These are phyloP conservation scores for Scalopus aquaticus DNA, from an alignment of 2,113 vertebrate species.

Conservation along the genomic window DNA sequence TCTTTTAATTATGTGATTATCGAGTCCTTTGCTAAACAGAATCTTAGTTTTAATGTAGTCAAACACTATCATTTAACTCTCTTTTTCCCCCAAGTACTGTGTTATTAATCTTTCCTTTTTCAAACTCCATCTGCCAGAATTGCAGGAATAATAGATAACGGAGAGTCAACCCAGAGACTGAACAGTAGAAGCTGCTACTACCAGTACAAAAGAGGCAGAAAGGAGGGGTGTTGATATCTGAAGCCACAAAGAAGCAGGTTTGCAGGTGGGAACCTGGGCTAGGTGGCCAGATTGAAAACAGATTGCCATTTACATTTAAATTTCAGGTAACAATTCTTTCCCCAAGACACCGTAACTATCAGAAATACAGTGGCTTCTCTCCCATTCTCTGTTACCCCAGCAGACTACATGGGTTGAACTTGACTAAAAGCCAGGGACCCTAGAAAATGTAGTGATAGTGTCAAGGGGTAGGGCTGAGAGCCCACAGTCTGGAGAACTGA, in stretches of 20 bases:
- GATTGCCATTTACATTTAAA: neutral
- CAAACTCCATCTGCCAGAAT: neutral
- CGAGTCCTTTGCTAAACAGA: neutral
- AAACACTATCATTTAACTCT: neutral
- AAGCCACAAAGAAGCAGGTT: neutral
- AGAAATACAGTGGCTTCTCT: neutral
- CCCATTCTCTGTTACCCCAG: neutral
- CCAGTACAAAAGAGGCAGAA: neutral
- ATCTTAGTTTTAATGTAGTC: neutral
- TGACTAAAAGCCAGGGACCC: neutral
- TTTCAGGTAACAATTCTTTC: neutral
- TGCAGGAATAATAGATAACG: neutral
- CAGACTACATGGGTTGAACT: neutral
- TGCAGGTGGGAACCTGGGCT: neutral
- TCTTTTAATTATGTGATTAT: neutral
- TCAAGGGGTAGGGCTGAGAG: neutral
- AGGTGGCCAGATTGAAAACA: neutral
- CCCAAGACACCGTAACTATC: neutral
- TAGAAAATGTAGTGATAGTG: neutral
- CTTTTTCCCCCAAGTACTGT: neutral
- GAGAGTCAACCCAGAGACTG: neutral
- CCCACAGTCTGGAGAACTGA: neutral
- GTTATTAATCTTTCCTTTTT: neutral
- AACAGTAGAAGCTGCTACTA: neutral
- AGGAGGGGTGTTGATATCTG: neutral